Evolutionary conservation across 2,113 vertebrate species (phyloP).

Genomic region (Ceyx cyanopectus): DNA sequence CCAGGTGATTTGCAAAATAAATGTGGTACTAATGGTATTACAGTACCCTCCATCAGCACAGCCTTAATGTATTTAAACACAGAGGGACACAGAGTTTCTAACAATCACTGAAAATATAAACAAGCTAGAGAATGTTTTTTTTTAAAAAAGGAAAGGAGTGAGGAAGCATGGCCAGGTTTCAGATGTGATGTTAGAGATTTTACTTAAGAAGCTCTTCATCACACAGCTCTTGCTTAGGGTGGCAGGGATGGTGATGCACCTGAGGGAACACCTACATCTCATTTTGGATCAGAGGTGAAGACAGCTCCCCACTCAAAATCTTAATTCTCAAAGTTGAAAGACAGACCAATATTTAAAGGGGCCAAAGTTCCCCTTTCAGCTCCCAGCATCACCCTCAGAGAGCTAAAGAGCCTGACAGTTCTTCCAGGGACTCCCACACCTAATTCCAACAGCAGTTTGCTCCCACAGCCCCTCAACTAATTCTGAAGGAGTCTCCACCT

Average conservation of each 20-base stretch:
- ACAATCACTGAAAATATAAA: background rate
- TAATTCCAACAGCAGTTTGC: background rate
- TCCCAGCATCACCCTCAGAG: background rate
- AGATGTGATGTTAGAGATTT: background rate
- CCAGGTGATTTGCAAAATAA: background rate
- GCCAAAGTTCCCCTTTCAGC: background rate
- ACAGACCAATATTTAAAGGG: background rate
- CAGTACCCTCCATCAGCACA: background rate
- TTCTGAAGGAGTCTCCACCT: background rate
- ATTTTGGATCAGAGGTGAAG: background rate
- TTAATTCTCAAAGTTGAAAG: background rate
- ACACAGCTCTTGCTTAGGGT: background rate
- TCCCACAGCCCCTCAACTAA: background rate
- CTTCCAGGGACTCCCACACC: background rate
- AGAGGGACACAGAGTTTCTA: background rate
- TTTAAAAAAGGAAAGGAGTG: background rate
- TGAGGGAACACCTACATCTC: background rate
- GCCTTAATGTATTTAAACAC: background rate
- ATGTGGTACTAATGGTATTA: background rate
- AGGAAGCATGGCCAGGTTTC: background rate
- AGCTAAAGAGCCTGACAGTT: background rate
- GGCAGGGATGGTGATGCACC: background rate
- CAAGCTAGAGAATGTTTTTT: background rate
- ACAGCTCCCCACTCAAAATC: background rate
- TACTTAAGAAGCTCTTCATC: background rate